These are phyloP conservation scores for Echinometra lucunter DNA, from an alignment of 53 echinoderm and acorn worm species.

Conservation along the genomic window DNA sequence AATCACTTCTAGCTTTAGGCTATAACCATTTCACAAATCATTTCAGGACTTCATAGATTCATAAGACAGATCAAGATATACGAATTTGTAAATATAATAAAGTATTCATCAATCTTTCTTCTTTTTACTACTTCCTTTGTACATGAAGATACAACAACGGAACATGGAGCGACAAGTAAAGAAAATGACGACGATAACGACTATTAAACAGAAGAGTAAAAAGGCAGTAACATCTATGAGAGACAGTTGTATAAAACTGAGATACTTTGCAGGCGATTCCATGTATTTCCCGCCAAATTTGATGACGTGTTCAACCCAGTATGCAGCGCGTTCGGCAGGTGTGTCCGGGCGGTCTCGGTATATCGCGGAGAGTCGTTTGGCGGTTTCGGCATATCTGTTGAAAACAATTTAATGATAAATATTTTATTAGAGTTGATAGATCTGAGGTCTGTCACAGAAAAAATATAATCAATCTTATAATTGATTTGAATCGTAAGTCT, in stretches of 20 bases:
- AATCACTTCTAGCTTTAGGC: too few relatives aligned
- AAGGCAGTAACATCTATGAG: conserved; percentile 38
- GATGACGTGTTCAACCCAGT: conserved; percentile 75
- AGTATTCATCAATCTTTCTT: neutral
- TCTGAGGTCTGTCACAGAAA: too few relatives aligned
- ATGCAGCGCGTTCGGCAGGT: conserved; percentile 66
- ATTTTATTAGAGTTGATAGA: neutral
- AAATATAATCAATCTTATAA: neutral
- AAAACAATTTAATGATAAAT: neutral
- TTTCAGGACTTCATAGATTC: neutral
- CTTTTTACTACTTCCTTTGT: neutral
- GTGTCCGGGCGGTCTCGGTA: conserved; percentile 70
- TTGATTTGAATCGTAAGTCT: too few relatives aligned
- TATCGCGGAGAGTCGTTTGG: conserved; percentile 59
- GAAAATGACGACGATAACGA: neutral
- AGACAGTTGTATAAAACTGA: conserved; percentile 40
- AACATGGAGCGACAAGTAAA: conserved; percentile 13
- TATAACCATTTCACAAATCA: too few relatives aligned
- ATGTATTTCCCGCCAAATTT: conserved; percentile 73
- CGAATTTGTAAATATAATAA: neutral
- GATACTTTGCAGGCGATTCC: conserved; percentile 5
- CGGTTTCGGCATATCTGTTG: conserved; percentile 41
- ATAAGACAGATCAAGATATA: neutral
- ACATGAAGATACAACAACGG: conserved; percentile 24
- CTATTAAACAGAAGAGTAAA: neutral